Evolutionary conservation across 2,888 invertebrate species (phyloP).

Genomic region (Tenthredo mesomela): DNA sequence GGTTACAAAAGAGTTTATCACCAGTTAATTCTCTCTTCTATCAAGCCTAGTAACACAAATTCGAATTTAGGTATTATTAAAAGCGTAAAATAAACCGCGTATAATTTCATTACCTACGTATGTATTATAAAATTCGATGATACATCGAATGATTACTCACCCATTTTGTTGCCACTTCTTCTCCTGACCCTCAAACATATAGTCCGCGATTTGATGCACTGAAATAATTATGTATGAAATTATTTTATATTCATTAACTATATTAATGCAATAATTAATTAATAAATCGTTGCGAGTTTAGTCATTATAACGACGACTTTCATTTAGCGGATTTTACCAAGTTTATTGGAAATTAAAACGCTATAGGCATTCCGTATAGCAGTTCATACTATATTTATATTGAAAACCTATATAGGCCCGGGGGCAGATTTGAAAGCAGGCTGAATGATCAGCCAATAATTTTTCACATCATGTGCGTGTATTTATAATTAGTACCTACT

Average conservation of each 20-base stretch:
- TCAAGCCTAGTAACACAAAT: not conserved
- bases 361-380: not conserved
- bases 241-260: not conserved
- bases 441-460: not conserved
- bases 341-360: conserved; percentile 24
- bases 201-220: conserved; percentile 97
- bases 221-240: conserved; percentile 78
- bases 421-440: not conserved
- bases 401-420: not conserved
- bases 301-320: not conserved
- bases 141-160: conserved; percentile 83
- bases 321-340: not conserved
- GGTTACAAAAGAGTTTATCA: not conserved
- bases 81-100: not conserved
- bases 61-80: not conserved
- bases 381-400: not conserved
- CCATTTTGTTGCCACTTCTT: conserved; percentile 91
- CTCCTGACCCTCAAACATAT: conserved; percentile 96
- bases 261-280: not conserved
- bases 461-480: not conserved
- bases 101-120: not conserved
- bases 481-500: not conserved
- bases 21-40: not conserved
- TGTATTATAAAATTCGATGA: not conserved
- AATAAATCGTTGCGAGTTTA: not conserved